These are phyloP conservation scores for Lucifuga dentata DNA, from an alignment of 2,113 vertebrate genomes.

Conservation along the genomic window DNA sequence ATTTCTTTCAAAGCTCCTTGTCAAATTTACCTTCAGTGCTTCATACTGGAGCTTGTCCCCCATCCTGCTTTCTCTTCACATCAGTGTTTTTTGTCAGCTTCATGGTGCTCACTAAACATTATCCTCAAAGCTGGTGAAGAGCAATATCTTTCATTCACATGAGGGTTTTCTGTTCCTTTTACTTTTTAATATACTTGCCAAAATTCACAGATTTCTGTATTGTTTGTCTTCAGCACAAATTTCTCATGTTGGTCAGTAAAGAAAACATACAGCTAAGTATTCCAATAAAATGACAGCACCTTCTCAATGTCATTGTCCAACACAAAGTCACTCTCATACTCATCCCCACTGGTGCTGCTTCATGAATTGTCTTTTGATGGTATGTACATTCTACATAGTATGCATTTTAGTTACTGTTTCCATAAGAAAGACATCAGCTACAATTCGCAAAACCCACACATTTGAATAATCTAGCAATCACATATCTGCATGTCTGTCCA, in stretches of 20 bases:
- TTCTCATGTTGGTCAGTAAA: background rate
- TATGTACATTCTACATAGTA: conserved; percentile 36
- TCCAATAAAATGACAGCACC: too few species aligned
- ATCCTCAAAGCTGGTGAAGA: conserved; percentile 6
- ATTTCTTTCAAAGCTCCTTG: conserved; percentile 36
- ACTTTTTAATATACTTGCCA: background rate
- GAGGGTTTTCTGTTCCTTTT: conserved; percentile 3
- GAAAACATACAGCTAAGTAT: conserved; percentile 1
- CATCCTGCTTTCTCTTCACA: conserved; percentile 1
- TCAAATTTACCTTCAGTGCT: conserved; percentile 25
- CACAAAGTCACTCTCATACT: too few species aligned
- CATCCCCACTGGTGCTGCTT: background rate
- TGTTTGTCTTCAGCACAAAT: background rate
- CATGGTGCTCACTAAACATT: conserved; percentile 1
- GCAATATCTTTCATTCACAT: conserved; percentile 14
- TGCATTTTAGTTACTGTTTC: conserved; percentile 25
- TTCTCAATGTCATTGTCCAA: background rate
- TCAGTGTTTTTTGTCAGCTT: background rate
- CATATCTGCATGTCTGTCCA: conserved; percentile 40
- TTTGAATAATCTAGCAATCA: conserved; percentile 41
- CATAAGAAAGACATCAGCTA: conserved; percentile 24
- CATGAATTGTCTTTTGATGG: conserved; percentile 29
- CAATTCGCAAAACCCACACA: conserved; percentile 43
- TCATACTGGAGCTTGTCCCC: background rate
- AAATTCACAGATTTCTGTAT: background rate